Evolutionary conservation across 2,888 invertebrate genomes (phyloP), one percentile per base, ranked within the genome.

Genomic region (Campoletis raptor): DNA sequence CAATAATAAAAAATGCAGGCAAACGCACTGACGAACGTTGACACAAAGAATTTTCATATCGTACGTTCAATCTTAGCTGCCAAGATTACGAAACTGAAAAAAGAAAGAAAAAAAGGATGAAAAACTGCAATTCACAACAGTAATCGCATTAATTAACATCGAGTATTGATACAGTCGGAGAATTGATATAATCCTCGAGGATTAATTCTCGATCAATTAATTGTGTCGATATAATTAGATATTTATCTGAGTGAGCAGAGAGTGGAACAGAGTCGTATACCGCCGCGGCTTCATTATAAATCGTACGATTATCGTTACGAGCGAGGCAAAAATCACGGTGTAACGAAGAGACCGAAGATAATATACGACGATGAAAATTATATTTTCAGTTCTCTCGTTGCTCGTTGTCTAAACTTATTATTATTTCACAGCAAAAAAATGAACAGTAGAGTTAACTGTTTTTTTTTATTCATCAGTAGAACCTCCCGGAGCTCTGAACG

Each of bases 291-390:
- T n/a, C 69, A 80, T 72, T 66, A 42, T 85, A 81, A 81, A 81
- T 78, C 42, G 77, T 85, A 45, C 81, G 76, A 85, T 85, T 61
- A 73, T 73, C 73, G 42, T 81, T 61, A 72, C 73, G 57, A 80
- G 42, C 78, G 70, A 54, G 36, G 21, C 54, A 40, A 24, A 37
- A 15, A 15, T 54, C 37, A 42, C 30, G n/a, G 24, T 76, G 37
- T 70, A 57, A 57, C 69, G 57, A 76, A 81, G 15, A 45, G 54
- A 10, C 45, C 21, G 18, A 42, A 57, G 61, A 81, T 81, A 40
- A 54, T 21, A 15, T 21, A 69, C 6, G 37, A 21, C 73, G n/a
- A 73, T 66, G 73, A 79, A 79, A 24, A 67, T 37, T 24, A 8
- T 3, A 12, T 42, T 70, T 69, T 18, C 18, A 21, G n/a, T 54